Evolutionary conservation across 2,797 vertebrate genomes (phyloP), one percentile per base, ranked within the genome.

Genomic region (Malacoraja senta): DNA sequence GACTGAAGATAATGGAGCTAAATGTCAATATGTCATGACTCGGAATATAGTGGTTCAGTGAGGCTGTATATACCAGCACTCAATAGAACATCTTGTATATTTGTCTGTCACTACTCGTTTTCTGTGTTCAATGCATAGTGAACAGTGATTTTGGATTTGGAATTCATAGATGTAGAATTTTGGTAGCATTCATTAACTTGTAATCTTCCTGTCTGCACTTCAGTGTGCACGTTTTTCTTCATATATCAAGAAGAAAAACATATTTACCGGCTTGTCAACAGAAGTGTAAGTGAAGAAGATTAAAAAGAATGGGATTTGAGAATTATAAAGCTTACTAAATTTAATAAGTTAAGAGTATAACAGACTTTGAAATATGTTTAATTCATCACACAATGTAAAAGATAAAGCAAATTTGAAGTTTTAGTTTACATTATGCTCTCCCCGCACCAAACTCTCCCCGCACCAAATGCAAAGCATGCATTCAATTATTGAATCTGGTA

Each of bases 21-120:
- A 92, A 92, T 72, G 90, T 92, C 90, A 92, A 12, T 71, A 92
- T 92, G 90, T 76, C 72, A 53, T 92, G 90, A 92, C 71, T 76
- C 71, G 3, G 38, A 92, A 76, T 91, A 91, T 15, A 91, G 19
- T 12, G 29, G 71, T 26, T 58, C 71, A 76, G 90, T 44, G 44
- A 26, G 90, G 38, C 38, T 53, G 29, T 74, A 44, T 76, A 72
- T 92, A 53, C 24, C 38, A 92, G 38, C 71, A 26, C 13, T 29
- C 68, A 53, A 71, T 3, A n/a, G 90, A 92, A 53, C 26, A 76
- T 92, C 90, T 92, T 68, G n/a, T 91, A 38, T 44, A n/a, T 26
- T 76, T 92, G 58, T 68, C 72, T 44, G 19, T 92, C 71, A 92
- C 90, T 76, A 26, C 19, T 91, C n/a, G 71, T 76, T 74, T 74